These are phyloP conservation scores for Melanostoma scalare DNA, from an alignment of 2,888 invertebrate species.

Conservation along the genomic window DNA sequence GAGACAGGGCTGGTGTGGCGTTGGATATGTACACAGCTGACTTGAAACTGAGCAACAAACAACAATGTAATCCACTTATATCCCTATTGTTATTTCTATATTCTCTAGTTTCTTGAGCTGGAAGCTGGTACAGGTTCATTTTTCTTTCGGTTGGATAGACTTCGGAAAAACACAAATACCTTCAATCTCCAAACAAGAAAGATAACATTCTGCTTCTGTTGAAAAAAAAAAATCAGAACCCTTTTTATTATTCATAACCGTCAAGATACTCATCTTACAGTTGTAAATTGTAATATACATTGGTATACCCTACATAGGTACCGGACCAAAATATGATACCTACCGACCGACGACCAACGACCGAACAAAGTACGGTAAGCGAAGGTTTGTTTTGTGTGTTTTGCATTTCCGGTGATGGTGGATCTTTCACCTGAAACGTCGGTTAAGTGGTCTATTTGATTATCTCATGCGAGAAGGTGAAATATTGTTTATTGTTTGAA, in stretches of 20 bases:
- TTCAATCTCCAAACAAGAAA: neutral
- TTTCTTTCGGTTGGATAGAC: slow-evolving; percentile 40
- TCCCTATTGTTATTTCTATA: slow-evolving; percentile 38
- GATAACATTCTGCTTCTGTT: no score
- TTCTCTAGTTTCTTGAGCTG: slow-evolving; percentile 41
- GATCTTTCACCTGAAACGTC: slow-evolving; percentile 39
- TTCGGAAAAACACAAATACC: slow-evolving; percentile 38
- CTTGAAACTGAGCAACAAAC: slow-evolving; percentile 29
- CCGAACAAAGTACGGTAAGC: neutral
- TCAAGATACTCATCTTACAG: slow-evolving; percentile 55
- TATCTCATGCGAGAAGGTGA: slow-evolving; percentile 19
- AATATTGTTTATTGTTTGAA: slow-evolving; percentile 37
- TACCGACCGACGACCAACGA: neutral
- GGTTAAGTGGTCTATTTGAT: slow-evolving; percentile 25
- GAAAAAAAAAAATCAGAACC: no score
- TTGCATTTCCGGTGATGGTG: slow-evolving; percentile 57
- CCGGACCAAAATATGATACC: slow-evolving; percentile 30
- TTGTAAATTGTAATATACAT: neutral
- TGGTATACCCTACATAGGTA: slow-evolving; percentile 39
- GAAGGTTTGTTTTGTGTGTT: slow-evolving; percentile 44
- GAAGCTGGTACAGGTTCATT: slow-evolving; percentile 32
- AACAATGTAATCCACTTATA: slow-evolving; percentile 44
- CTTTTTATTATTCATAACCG: slow-evolving; percentile 8
- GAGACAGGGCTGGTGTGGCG: neutral
- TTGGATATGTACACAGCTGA: slow-evolving; percentile 25